These are phyloP conservation scores for Bombycilla garrulus DNA, from an alignment of 2,113 vertebrate species.

Conservation along the genomic window DNA sequence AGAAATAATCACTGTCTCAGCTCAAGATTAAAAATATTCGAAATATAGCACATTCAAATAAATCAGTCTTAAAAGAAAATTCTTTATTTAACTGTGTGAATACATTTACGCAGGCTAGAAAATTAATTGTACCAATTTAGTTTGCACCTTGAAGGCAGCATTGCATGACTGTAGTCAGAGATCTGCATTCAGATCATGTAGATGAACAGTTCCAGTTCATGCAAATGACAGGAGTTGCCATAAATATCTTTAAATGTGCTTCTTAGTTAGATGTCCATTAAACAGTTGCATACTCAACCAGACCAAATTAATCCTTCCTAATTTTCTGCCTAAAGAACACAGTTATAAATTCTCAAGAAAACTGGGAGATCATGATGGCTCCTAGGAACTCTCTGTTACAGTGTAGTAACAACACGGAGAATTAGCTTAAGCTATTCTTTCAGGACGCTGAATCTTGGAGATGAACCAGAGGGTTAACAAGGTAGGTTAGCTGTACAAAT, in stretches of 20 bases:
- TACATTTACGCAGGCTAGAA: background rate
- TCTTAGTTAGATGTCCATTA: background rate
- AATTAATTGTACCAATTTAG: background rate
- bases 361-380: background rate
- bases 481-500: background rate
- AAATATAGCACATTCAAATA: background rate
- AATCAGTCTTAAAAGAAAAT: background rate
- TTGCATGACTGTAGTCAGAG: background rate
- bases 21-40: background rate
- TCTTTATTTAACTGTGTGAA: background rate
- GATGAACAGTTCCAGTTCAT: background rate
- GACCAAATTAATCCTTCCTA: background rate
- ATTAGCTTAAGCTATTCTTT: background rate
- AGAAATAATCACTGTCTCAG: background rate
- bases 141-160: background rate
- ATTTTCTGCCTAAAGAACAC: background rate
- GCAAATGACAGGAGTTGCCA: background rate
- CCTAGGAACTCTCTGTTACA: background rate
- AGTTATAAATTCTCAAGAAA: background rate
- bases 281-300: background rate
- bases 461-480: accelerated
- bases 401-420: background rate
- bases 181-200: background rate
- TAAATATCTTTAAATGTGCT: background rate
- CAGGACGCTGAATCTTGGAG: background rate